Evolutionary conservation across 2,888 invertebrate species (phyloP).

Genomic region (Cancer borealis): DNA sequence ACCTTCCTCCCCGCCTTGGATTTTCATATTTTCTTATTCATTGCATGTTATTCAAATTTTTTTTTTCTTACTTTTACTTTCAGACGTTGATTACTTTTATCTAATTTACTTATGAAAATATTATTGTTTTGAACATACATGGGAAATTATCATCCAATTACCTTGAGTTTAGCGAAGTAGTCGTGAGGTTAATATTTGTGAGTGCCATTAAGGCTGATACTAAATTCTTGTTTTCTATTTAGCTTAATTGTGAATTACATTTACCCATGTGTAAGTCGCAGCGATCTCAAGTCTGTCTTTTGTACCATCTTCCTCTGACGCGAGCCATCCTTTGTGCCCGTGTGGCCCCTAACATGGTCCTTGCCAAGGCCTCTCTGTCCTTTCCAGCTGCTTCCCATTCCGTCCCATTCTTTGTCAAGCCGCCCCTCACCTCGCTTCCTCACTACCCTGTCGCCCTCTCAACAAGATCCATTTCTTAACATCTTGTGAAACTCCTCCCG

Average conservation of each 20-base stretch:
- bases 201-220: not conserved
- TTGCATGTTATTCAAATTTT: no score
- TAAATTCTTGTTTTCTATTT: not conserved
- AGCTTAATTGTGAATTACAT: no score
- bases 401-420: not conserved
- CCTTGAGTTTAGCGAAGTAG: not conserved
- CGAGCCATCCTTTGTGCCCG: not conserved
- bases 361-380: not conserved
- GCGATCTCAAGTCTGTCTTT: no score
- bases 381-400: not conserved
- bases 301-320: not conserved
- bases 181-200: not conserved
- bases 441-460: no score
- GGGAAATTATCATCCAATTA: slow-evolving; percentile 3
- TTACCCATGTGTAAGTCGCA: no score
- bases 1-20: not conserved
- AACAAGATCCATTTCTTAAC: no score
- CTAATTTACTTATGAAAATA: not conserved
- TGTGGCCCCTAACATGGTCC: not conserved
- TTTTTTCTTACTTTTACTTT: no score
- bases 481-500: no score
- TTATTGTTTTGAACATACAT: not conserved
- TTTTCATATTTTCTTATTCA: no score
- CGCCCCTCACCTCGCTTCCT: no score
- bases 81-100: not conserved